Evolutionary conservation across 1,140 invertebrate species (phyloP).

Genomic region (Zaprionus davidi): DNA sequence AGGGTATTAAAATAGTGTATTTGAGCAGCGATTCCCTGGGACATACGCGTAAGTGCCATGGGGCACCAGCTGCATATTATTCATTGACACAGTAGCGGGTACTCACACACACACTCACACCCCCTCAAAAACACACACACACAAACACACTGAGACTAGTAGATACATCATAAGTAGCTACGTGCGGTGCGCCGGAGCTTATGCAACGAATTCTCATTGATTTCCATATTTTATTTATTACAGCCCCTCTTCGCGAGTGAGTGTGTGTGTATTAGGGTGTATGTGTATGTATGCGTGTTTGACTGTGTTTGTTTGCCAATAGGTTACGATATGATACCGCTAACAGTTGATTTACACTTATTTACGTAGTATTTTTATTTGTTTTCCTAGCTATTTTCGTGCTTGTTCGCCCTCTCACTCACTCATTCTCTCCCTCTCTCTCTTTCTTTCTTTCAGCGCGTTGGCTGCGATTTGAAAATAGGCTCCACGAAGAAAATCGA

Average conservation of each 20-base stretch:
- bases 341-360: slow-evolving; percentile 79
- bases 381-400: slow-evolving; percentile 15
- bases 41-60: slow-evolving; percentile 28
- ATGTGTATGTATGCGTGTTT: not conserved
- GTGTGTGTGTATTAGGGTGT: slow-evolving; percentile 29
- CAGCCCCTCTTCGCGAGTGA: slow-evolving; percentile 18
- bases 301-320: slow-evolving; percentile 38
- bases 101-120: not conserved
- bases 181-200: slow-evolving; percentile 36
- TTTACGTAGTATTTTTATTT: slow-evolving; percentile 63
- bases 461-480: slow-evolving; percentile 94
- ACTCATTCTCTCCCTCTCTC: slow-evolving; percentile 13
- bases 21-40: not conserved
- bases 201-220: slow-evolving; percentile 73
- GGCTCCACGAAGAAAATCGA: slow-evolving; percentile 93
- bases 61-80: slow-evolving; percentile 35
- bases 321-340: slow-evolving; percentile 70
- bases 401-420: not conserved
- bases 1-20: not conserved
- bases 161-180: slow-evolving; percentile 38
- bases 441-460: slow-evolving; percentile 87
- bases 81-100: slow-evolving; percentile 17
- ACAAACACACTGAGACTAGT: not conserved
- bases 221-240: slow-evolving; percentile 79
- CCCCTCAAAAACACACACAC: not conserved